phyloP scores from a whole-genome alignment of 2,113 vertebrate genomes.

The Hipposideros armiger region DNA sequence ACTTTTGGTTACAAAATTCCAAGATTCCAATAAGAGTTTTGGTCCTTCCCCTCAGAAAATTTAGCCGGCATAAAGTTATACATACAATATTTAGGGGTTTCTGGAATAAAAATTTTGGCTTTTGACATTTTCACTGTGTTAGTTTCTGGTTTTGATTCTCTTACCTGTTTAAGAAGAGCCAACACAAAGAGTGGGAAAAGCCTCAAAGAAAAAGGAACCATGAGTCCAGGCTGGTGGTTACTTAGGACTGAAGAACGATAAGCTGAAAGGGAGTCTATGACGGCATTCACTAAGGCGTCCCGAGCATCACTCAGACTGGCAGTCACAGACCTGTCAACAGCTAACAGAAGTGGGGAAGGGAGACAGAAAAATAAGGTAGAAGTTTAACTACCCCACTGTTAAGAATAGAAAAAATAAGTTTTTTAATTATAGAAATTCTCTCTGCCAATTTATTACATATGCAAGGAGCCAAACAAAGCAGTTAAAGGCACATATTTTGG shows the following conservation, averaged over 20 bases:
- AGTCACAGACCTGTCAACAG: conserved; percentile 94
- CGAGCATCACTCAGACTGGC: conserved; percentile 96
- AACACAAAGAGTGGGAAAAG: conserved; percentile 95
- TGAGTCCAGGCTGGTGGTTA: conserved; percentile 94
- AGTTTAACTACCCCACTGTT: neutral
- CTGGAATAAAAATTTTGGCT: neutral
- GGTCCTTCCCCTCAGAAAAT: neutral
- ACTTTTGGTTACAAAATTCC: neutral
- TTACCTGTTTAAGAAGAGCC: conserved; percentile 96
- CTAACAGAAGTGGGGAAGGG: conserved; percentile 81
- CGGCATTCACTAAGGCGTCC: conserved; percentile 96
- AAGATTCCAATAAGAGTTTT: neutral
- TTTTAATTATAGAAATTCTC: neutral
- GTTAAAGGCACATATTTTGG: neutral
- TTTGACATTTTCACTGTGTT: neutral
- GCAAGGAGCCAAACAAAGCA: neutral
- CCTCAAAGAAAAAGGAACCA: conserved; percentile 92
- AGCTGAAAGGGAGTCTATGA: conserved; percentile 94
- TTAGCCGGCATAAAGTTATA: neutral
- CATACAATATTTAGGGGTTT: neutral
- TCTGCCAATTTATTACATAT: neutral
- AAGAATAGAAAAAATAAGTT: neutral
- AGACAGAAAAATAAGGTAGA: neutral
- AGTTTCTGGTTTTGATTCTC: conserved; percentile 49
- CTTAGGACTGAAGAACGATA: conserved; percentile 93